Evolutionary conservation across 2,888 invertebrate species (phyloP).

Genomic region (Meteorus cinctellus): DNA sequence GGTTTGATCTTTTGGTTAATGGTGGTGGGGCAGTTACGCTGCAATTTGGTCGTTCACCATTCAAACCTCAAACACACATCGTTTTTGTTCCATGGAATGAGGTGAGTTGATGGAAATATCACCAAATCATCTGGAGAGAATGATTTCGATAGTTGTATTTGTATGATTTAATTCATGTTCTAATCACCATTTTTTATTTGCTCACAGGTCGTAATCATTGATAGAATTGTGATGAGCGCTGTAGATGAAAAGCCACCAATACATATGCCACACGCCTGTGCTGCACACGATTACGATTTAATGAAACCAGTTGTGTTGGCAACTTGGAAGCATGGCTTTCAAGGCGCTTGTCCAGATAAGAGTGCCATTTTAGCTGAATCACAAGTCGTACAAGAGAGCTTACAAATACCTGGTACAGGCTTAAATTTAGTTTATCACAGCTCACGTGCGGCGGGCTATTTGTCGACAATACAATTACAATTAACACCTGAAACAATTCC

Average conservation of each 20-base stretch:
- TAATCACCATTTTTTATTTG: constrained; percentile 4
- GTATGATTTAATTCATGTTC: background rate
- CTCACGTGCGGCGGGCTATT: constrained; percentile 93
- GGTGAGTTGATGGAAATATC: constrained; percentile 71
- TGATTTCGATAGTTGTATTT: background rate
- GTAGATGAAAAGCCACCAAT: constrained; percentile 84
- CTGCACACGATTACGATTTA: constrained; percentile 90
- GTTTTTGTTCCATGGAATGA: constrained; percentile 98
- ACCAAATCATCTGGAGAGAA: background rate
- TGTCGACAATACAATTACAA: constrained; percentile 93
- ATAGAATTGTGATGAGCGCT: constrained; percentile 87
- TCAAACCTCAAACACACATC: constrained; percentile 89
- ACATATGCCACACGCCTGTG: constrained; percentile 84
- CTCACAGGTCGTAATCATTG: constrained; percentile 90
- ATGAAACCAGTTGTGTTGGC: constrained; percentile 96
- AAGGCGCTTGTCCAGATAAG: constrained; percentile 94
- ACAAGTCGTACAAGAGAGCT: constrained; percentile 95
- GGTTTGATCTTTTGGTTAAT: constrained; percentile 99
- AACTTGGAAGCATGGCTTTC: constrained; percentile 96
- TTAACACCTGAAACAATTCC: constrained; percentile 91
- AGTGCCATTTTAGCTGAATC: constrained; percentile 93
- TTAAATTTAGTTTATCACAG: constrained; percentile 98
- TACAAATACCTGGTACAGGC: constrained; percentile 95
- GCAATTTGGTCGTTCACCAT: constrained; percentile 94
- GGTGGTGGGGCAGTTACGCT: constrained; percentile 98